A percentile compares a stretch with the other conserved stretches of the same genome.
Evolutionary conservation across 2,888 invertebrate genomes (phyloP).

Genomic region (Eupithecia inturbata): DNA sequence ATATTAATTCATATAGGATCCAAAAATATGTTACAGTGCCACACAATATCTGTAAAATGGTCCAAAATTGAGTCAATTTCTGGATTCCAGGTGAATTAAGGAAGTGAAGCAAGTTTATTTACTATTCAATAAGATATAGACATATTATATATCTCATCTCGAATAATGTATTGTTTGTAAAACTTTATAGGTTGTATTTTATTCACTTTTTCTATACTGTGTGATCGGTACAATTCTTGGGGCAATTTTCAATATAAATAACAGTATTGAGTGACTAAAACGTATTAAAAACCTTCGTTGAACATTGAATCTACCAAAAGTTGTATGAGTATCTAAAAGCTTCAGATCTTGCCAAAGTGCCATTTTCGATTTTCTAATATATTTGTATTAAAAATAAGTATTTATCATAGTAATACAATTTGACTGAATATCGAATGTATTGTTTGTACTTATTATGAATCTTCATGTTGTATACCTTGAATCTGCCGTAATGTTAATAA

Average conservation of each 20-base stretch:
- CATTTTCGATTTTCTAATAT: slow-evolving; percentile 43
- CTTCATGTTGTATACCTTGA: slow-evolving; percentile 57
- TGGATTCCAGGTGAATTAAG: background rate
- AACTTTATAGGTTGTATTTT: slow-evolving; percentile 14
- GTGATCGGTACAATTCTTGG: slow-evolving; percentile 4
- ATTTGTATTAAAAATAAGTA: slow-evolving; percentile 41
- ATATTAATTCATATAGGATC: background rate
- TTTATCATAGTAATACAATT: slow-evolving; percentile 57
- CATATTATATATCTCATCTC: slow-evolving; percentile 42
- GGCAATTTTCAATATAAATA: background rate
- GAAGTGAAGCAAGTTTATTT: slow-evolving; percentile 18
- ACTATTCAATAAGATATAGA: slow-evolving; percentile 46
- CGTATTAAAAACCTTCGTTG: background rate
- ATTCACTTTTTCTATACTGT: background rate
- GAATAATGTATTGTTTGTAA: slow-evolving; percentile 34
- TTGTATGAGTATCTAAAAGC: slow-evolving; percentile 13
- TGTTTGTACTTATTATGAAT: slow-evolving; percentile 75
- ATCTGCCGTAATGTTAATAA: slow-evolving; percentile 53
- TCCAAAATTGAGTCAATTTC: background rate
- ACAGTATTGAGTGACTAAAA: background rate
- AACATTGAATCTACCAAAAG: background rate
- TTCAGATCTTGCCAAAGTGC: slow-evolving; percentile 42
- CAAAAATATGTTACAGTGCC: background rate
- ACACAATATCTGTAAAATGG: background rate
- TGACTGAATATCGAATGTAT: slow-evolving; percentile 73